Evolutionary conservation across 2,113 vertebrate genomes (phyloP), one percentile per base, ranked within the genome.

Genomic region (Barbus barbus): DNA sequence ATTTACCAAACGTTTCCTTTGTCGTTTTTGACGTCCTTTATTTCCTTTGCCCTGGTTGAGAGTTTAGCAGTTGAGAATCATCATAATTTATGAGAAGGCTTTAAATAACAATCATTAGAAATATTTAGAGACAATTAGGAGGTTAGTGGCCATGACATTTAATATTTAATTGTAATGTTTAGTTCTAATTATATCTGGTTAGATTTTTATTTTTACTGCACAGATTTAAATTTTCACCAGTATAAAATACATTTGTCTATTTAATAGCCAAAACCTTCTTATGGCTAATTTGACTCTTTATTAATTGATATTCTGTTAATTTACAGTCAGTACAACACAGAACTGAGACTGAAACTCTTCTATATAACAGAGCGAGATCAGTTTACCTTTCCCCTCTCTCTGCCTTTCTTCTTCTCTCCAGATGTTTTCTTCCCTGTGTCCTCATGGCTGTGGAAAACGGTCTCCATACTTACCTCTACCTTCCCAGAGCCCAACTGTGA

Each of bases 31-130:
- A 58, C 94, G 92, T 93, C 94, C 92, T 93, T 94, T 93, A 90
- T 92, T 94, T 91, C 93, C 92, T 93, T 93, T 95, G 88, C 92
- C 94, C 95, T 95, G 91, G 91, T 94, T 91, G 90, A 89, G 81
- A 93, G 87, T 91, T 91, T 90, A 88, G 93, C 87, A 94, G 87
- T 91, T 80, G 86, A 87, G 89, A 83, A 74, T 44, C 78, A 75
- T 72, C 74, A 86, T n/a, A 33, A 69, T 79, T 79, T 72, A 85
- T 76, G 60, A 78, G 75, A 69, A 5, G 31, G 31, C 14, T 71
- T 71, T 72, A 71, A 56, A 82, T 71, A 80, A 20, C 58, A 63
- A 28, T 63, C 58, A 80, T 80, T 14, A 51, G 26, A 75, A 20
- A 75, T 75, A 75, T 75, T 75, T 75, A 75, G 73, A 75, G 24